These are phyloP conservation scores for Danio choprae DNA, from an alignment of 2,797 vertebrate species.

Conservation along the genomic window DNA sequence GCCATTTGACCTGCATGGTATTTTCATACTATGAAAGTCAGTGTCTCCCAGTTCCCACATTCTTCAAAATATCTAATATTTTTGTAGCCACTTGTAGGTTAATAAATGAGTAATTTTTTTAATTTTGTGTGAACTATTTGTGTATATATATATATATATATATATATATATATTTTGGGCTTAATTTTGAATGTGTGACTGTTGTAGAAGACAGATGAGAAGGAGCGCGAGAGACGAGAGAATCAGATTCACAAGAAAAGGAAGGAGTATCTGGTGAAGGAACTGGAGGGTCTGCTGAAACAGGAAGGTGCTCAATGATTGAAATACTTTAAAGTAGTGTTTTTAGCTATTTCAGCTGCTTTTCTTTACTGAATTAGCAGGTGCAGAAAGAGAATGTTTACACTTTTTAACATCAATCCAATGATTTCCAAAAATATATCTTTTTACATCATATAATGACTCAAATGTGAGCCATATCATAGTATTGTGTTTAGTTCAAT, in stretches of 20 bases:
- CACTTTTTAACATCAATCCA: neutral
- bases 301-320: conserved; percentile 80
- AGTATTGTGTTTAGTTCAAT: neutral
- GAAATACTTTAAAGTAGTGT: neutral
- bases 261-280: conserved; percentile 86
- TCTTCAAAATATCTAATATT: too few relatives aligned
- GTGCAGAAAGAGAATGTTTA: neutral
- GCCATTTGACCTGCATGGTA: too few relatives aligned
- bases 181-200: neutral
- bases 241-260: conserved; percentile 82
- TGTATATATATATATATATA: too few relatives aligned
- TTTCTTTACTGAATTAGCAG: neutral
- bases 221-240: conserved; percentile 79
- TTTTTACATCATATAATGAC: neutral
- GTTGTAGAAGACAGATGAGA: conserved; percentile 80
- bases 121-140: too few relatives aligned
- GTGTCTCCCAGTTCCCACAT: too few relatives aligned
- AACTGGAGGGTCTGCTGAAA: conserved; percentile 87
- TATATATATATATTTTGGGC: too few relatives aligned
- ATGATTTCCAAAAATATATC: neutral
- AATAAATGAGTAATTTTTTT: too few relatives aligned
- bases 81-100: too few relatives aligned
- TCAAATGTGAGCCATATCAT: neutral
- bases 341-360: neutral
- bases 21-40: too few relatives aligned